Conservation (phyloP, 37 sponge, comb jelly and placozoan species). For the Beroe ovata region DNA sequence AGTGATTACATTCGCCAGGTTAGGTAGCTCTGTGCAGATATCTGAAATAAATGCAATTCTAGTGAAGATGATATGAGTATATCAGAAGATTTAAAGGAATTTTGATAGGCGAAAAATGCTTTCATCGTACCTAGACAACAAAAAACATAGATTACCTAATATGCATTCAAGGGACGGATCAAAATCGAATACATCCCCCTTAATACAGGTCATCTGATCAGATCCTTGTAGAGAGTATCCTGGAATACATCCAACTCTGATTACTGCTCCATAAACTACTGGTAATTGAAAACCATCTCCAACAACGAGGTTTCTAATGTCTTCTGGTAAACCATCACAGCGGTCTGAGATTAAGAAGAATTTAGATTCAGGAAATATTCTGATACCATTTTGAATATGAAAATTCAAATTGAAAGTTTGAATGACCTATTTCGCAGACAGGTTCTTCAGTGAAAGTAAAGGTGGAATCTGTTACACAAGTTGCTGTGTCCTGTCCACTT, state of each 20-base stretch:
- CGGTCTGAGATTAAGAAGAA: neutral
- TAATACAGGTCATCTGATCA: neutral
- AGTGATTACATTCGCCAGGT: neutral
- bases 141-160: too few relatives aligned
- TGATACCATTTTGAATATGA: too few relatives aligned
- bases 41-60: constrained; percentile 2
- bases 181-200: neutral
- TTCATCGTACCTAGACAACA: too few relatives aligned
- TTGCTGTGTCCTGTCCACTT: neutral
- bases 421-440: constrained; percentile 31
- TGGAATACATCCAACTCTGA: neutral
- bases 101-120: too few relatives aligned
- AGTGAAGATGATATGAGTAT: too few relatives aligned
- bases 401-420: too few relatives aligned
- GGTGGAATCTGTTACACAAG: neutral
- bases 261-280: neutral
- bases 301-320: neutral
- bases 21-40: neutral
- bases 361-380: neutral
- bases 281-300: neutral
- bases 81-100: too few relatives aligned
- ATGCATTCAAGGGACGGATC: neutral
- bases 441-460: neutral
- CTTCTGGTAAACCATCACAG: neutral
- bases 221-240: neutral